Base-by-base conservation (phyloP, 2,888 invertebrate species). In the Anoncus sp. region DNA sequence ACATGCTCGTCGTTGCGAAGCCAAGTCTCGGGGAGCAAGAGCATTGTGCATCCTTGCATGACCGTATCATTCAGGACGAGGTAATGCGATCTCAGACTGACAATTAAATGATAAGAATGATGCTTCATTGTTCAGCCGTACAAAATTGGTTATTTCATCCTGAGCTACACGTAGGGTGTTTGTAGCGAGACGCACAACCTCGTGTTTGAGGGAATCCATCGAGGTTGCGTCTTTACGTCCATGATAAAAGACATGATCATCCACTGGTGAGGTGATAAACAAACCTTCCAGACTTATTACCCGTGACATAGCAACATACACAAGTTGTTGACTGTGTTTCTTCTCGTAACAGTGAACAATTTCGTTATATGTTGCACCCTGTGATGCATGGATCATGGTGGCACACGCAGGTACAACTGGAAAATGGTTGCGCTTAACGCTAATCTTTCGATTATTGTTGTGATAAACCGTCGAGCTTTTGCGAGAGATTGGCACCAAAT, bases 271-370 rank as follows among this genome's bases (percentile, higher is more conserved):
- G 5, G 3, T 31, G 3, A 3, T 3, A 5, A 65, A 53, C 51
- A 66, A 77, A n/a, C n/a, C n/a, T n/a, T n/a, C n/a, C n/a, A n/a
- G n/a, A n/a, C n/a, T n/a, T n/a, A 80, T 84, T 35, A 83, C 84
- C 72, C 83, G 59, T 55, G 83, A 83, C 71, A 85, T 59, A 7
- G 85, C 85, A 45, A 86, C 84, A 72, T 87, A 86, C 47, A 85
- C 63, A 14, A 85, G 73, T 66, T 35, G 55, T 69, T 83, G 85
- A 7, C 16, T 20, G 16, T 76, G 71, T 16, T 45, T 55, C 20
- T 71, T 71, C 16, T 73, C 73, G 60, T 77, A 77, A 27, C 47
- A 45, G 45, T 77, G 60, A 24, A 77, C 77, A 31, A 79, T 22
- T 47, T 76, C 62, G 22, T 47, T 18, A 47, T 18, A 16, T 6